phyloP scores from a whole-genome alignment of 2,797 vertebrate species.

The Zenarchopterus dispar region DNA sequence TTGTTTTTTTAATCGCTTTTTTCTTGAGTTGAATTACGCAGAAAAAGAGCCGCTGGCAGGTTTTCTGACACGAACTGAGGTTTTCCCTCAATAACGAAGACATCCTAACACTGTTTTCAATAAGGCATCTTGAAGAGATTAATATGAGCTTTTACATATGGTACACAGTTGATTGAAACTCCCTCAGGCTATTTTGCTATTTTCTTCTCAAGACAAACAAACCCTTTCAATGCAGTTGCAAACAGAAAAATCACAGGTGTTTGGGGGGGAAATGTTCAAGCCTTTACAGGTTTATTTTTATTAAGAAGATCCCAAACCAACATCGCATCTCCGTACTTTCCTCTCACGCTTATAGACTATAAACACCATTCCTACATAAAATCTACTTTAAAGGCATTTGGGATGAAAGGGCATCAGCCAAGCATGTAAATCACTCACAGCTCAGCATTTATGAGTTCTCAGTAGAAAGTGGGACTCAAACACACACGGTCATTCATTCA shows the following conservation, averaged over 20 bases:
- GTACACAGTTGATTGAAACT: neutral
- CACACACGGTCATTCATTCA: constrained; percentile 43
- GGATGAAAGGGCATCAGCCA: constrained; percentile 21
- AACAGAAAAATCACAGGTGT: constrained; percentile 19
- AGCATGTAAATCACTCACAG: constrained; percentile 51
- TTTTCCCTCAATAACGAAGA: too few relatives aligned
- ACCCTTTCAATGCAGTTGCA: neutral
- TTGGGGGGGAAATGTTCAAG: constrained; percentile 18
- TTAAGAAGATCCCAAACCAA: constrained; percentile 19
- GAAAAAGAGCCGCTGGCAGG: too few relatives aligned
- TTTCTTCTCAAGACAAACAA: constrained; percentile 19
- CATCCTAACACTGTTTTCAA: too few relatives aligned
- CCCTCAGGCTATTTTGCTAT: neutral
- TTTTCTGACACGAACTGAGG: too few relatives aligned
- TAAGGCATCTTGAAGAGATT: neutral
- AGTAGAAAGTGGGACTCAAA: constrained; percentile 42
- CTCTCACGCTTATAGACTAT: neutral
- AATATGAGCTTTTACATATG: neutral
- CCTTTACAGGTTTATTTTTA: constrained; percentile 28
- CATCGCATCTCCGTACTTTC: neutral
- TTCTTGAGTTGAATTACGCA: too few relatives aligned
- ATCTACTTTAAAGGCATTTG: constrained; percentile 19
- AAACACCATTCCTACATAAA: neutral
- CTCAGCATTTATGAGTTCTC: constrained; percentile 58
- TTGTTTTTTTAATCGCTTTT: too few relatives aligned